Base-by-base conservation (phyloP, 1,140 invertebrate genomes). In the Drosophila azteca region DNA sequence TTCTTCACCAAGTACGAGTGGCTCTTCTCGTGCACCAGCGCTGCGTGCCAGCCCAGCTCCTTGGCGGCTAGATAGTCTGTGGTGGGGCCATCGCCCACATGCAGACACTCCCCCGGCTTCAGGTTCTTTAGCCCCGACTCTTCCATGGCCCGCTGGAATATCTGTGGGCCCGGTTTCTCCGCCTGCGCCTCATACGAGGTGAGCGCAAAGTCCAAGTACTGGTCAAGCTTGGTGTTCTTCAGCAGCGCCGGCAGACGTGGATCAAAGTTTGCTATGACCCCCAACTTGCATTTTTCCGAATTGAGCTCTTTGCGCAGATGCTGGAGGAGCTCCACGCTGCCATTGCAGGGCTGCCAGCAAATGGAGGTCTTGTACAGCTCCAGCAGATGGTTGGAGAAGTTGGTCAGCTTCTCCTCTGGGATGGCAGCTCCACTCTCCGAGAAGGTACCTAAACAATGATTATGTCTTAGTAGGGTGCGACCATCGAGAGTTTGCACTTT, bases 191-290 rank as follows among this genome's bases (percentile, higher is more conserved):
- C 93, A 78, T 97, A 96, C 0, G 97, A 98, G 2, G 94, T 94
- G 15, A 97, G 61, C 48, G 97, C 92, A 93, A 98, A 98, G 73
- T 95, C 93, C 92, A 98, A 97, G 82, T 95, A 95, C 26, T 94
- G 90, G 46, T 92, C 82, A 5, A 98, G 90, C 24, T 93, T 94
- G 9, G 95, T 92, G 67, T 94, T 94, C 3, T 89, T 57, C 24
- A 98, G 92, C 59, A 97, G 94, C 3, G 92, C 92, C 52, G 95
- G 92, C 1, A 98, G 92, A 57, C 97, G 93, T 49, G 96, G 95
- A 92, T 98, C 97, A 93, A 96, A 97, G 92, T 98, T 98, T 11
- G 97, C 97, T 72, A 98, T 95, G 0, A 97, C 94, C 15, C 97
- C 97, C 22, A 98, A 68, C 4, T 92, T 79, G 11, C 95, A 77